Base-by-base conservation (phyloP, 2,113 vertebrate genomes). In the Petrocephalus microphthalmus region DNA sequence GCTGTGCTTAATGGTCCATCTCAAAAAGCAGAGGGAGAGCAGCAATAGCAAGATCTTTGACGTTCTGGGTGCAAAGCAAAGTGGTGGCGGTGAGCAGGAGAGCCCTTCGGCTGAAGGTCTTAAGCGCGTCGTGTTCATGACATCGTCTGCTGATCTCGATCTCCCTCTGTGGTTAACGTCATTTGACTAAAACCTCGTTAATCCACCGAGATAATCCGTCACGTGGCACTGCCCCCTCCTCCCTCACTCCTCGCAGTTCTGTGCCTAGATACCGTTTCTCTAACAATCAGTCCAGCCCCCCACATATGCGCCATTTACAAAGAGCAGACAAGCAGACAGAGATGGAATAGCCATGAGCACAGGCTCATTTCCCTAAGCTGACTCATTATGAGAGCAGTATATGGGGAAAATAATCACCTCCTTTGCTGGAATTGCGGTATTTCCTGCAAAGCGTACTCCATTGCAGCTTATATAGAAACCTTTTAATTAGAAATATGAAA, bases 121-220 rank as follows among this genome's bases (percentile, higher is more conserved):
- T 90, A 94, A 94, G 95, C 94, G 92, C 92, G 94, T 94, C 95
- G 93, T 95, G 92, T 94, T 93, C 93, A 92, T 95, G 93, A 93
- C 92, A 93, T 94, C 95, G 90, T 92, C 94, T 95, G 91, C 92
- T 94, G 93, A 94, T 94, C 93, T 94, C 93, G 93, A 91, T 94
- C 92, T 94, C 93, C 90, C 93, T 95, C 93, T 95, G 94, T 95
- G 94, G 94, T 95, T 95, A 94, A 94, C 90, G 53, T 94, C 95
- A 95, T 95, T 96, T 94, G 93, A 93, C 92, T 95, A 95, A 96
- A 95, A 95, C 93, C 94, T 92, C 89, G 93, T 85, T 95, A 96
- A 96, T 96, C 95, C 95, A 92, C 90, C 90, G 89, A 94, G 94
- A 95, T 95, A 95, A 95, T 95, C 95, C 95, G 94, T 93, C 93